Conservation (phyloP, 2,888 invertebrate species). For the Monochamus alternatus region DNA sequence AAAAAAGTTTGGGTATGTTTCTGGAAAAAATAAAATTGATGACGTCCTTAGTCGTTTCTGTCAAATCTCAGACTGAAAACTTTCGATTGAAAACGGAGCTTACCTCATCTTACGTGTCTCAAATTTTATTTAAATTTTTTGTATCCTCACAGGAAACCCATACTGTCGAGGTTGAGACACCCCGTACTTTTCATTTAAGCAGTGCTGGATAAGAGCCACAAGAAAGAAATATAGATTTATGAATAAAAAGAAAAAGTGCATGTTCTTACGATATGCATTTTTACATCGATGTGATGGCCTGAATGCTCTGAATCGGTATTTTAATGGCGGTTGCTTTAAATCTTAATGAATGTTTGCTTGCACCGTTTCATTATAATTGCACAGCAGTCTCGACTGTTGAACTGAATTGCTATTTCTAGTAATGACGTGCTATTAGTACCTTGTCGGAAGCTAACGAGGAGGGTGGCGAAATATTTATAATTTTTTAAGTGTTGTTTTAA, state of each 20-base stretch:
- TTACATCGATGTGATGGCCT: not conserved
- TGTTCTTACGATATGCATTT: slow-evolving; percentile 4
- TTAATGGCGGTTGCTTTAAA: slow-evolving; percentile 30
- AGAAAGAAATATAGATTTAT: slow-evolving; percentile 15
- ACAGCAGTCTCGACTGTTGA: not conserved
- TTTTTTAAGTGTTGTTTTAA: too few species aligned
- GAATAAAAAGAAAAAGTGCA: slow-evolving; percentile 6
- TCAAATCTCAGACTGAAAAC: too few species aligned
- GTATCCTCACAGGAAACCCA: too few species aligned
- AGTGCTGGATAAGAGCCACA: not conserved
- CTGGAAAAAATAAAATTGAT: too few species aligned
- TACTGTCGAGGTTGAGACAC: too few species aligned
- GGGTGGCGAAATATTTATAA: too few species aligned
- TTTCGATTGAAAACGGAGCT: too few species aligned
- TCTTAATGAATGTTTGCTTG: slow-evolving; percentile 18
- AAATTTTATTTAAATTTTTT: too few species aligned
- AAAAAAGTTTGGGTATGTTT: too few species aligned
- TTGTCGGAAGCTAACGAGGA: not conserved
- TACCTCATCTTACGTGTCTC: too few species aligned
- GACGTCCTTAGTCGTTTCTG: too few species aligned
- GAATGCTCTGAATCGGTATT: slow-evolving; percentile 35
- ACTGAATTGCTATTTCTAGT: not conserved
- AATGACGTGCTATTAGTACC: not conserved
- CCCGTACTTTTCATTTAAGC: too few species aligned
- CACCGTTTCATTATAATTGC: slow-evolving; percentile 6